Conservation (phyloP, 1,140 invertebrate species). For the Cyrtorhinus lividipennis region DNA sequence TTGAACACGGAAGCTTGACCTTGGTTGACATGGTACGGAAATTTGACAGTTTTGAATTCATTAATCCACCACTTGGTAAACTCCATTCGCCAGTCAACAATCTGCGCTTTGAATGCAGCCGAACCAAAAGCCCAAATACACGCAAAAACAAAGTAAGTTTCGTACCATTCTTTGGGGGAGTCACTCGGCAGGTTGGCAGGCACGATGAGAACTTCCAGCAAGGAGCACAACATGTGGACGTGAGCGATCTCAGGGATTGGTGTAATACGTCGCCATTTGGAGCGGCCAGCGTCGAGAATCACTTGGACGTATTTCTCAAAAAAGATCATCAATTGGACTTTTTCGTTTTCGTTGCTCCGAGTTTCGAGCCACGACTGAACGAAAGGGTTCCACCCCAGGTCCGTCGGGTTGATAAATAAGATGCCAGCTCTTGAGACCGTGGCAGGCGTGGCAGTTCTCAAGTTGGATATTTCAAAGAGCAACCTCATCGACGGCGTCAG, state of each 20-base stretch:
- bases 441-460: slow-evolving; percentile 85
- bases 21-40: slow-evolving; percentile 73
- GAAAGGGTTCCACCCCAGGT: slow-evolving; percentile 84
- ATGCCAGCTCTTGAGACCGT: slow-evolving; percentile 89
- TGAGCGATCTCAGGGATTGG: slow-evolving; percentile 83
- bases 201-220: slow-evolving; percentile 74
- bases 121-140: slow-evolving; percentile 90
- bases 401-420: slow-evolving; percentile 78
- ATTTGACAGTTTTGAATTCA: slow-evolving; percentile 83
- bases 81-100: slow-evolving; percentile 77
- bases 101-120: slow-evolving; percentile 71
- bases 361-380: slow-evolving; percentile 88
- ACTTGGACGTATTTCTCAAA: slow-evolving; percentile 90
- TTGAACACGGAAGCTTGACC: slow-evolving; percentile 67
- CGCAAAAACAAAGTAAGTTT: slow-evolving; percentile 85
- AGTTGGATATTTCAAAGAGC: slow-evolving; percentile 83
- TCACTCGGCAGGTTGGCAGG: slow-evolving; percentile 66
- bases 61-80: slow-evolving; percentile 85
- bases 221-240: slow-evolving; percentile 75
- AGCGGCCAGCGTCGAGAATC: slow-evolving; percentile 58
- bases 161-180: slow-evolving; percentile 79
- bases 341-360: slow-evolving; percentile 46
- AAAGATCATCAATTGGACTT: slow-evolving; percentile 66
- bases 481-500: slow-evolving; percentile 79
- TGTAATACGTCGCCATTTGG: slow-evolving; percentile 78